Evolutionary conservation across 1,140 invertebrate species (phyloP).

Genomic region (Rhynchophorus ferrugineus): DNA sequence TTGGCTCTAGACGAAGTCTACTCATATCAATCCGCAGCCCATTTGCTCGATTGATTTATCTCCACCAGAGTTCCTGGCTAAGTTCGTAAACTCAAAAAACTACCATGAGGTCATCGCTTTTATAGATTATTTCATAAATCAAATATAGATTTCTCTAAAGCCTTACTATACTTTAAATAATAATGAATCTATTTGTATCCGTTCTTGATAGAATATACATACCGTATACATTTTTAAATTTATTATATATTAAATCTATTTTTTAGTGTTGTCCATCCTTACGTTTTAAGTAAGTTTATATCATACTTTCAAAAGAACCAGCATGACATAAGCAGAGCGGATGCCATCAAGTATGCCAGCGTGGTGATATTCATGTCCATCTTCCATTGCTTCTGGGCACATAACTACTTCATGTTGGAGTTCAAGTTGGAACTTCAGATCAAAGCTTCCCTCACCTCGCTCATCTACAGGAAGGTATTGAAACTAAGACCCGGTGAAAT

Average conservation of each 20-base stretch:
- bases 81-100: no score
- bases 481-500: constrained; percentile 54
- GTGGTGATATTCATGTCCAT: constrained; percentile 61
- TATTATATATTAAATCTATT: not conserved
- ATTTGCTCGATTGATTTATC: no score
- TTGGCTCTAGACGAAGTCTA: no score
- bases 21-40: no score
- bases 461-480: constrained; percentile 74
- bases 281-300: constrained; percentile 22
- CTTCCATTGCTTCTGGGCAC: constrained; percentile 60
- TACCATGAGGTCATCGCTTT: no score
- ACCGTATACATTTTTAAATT: not conserved
- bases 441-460: constrained; percentile 64
- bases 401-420: constrained; percentile 69
- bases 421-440: constrained; percentile 64
- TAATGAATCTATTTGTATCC: not conserved
- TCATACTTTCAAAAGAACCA: constrained; percentile 17
- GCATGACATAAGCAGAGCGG: constrained; percentile 25
- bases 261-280: constrained; percentile 26
- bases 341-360: constrained; percentile 60
- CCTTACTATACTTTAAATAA: no score
- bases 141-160: no score
- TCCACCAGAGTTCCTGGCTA: no score
- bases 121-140: no score
- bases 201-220: not conserved